A percentile compares a stretch with the other conserved stretches of the same genome.
These are phyloP conservation scores for Habropoda laboriosa DNA, from an alignment of 1,140 invertebrate species.

Conservation along the genomic window DNA sequence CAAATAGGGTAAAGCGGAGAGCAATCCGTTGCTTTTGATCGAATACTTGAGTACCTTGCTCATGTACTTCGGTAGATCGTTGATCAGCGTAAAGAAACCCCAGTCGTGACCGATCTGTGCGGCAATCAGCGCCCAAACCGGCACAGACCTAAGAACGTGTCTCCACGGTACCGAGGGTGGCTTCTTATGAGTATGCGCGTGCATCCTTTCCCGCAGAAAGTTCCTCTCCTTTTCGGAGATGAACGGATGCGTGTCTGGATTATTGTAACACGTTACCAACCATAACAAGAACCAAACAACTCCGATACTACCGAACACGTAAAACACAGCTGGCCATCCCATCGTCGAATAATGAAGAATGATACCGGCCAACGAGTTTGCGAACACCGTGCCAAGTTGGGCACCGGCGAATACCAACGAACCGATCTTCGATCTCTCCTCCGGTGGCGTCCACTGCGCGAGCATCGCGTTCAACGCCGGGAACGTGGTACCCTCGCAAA, in stretches of 20 bases:
- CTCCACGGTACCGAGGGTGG: conserved; percentile 82
- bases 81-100: conserved; percentile 92
- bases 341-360: conserved; percentile 72
- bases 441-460: conserved; percentile 88
- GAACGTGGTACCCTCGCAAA: conserved; percentile 90
- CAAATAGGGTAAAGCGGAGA: conserved; percentile 84
- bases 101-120: conserved; percentile 90
- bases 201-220: conserved; percentile 81
- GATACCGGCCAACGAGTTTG: conserved; percentile 78
- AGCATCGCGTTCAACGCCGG: conserved; percentile 88
- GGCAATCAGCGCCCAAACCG: conserved; percentile 84
- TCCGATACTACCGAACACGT: conserved; percentile 82
- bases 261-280: conserved; percentile 83
- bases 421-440: conserved; percentile 87
- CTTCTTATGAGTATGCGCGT: conserved; percentile 57
- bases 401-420: conserved; percentile 88
- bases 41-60: conserved; percentile 90
- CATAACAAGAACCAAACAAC: conserved; percentile 79
- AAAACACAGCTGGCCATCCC: conserved; percentile 83
- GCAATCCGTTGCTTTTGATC: conserved; percentile 85
- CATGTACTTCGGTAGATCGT: conserved; percentile 93
- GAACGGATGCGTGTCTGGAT: conserved; percentile 86
- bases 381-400: conserved; percentile 82
- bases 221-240: conserved; percentile 86
- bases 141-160: conserved; percentile 84